A percentile compares a stretch with the other conserved stretches of the same genome.
Evolutionary conservation across 2,888 invertebrate species (phyloP).

Genomic region (Gari tellinella): DNA sequence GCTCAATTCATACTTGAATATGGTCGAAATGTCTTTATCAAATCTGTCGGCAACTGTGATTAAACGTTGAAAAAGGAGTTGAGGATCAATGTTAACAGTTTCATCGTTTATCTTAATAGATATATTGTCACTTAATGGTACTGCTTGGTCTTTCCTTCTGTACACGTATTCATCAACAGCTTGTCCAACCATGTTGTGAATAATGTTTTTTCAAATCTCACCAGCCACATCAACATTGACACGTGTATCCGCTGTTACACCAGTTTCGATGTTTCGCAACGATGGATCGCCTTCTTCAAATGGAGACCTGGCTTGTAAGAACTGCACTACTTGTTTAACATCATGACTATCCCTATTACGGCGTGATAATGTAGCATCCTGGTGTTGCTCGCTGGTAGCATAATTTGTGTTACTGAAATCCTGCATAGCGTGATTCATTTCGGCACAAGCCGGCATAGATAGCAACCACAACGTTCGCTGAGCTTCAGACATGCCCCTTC

Average conservation of each 20-base stretch:
- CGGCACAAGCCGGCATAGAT: conserved; percentile 29
- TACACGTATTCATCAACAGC: no score
- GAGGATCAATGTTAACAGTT: no score
- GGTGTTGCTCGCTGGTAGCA: conserved; percentile 18
- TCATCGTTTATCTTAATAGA: no score
- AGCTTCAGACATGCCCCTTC: conserved; percentile 20
- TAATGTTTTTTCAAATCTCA: background rate
- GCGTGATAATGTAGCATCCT: background rate
- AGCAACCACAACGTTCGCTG: conserved; percentile 32
- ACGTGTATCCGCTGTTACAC: background rate
- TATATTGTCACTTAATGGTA: no score
- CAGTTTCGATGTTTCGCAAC: conserved; percentile 7
- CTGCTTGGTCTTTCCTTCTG: no score
- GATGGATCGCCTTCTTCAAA: background rate
- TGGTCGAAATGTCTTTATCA: no score
- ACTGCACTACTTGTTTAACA: background rate
- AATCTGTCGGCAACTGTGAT: no score
- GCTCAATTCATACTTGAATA: no score
- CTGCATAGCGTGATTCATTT: conserved; percentile 35
- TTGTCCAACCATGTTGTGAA: conserved; percentile 5
- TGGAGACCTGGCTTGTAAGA: no score
- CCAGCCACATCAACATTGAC: conserved; percentile 16
- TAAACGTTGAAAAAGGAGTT: no score
- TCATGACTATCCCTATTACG: conserved; percentile 5
- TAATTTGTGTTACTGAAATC: conserved; percentile 7